Evolutionary conservation across 2,113 vertebrate genomes (phyloP), one percentile per base, ranked within the genome.

Genomic region (Abramis brama): DNA sequence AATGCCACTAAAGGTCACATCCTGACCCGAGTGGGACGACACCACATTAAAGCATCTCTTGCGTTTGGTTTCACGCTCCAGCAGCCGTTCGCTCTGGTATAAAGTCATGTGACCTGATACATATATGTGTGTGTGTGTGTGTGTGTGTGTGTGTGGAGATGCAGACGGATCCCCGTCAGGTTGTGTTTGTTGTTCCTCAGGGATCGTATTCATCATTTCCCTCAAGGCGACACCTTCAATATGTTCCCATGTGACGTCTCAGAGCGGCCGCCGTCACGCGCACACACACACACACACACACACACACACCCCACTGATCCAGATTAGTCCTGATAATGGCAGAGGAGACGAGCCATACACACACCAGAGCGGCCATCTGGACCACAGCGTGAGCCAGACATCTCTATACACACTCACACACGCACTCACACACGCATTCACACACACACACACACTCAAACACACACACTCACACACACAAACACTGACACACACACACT

Each of bases 251-350:
- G 47, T 17, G 77, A 71, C 83, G 79, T n/a, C 15, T 85, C 78
- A 85, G 70, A 82, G 84, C 82, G 78, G 30, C 60, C 55, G n/a
- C 62, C 15, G 59, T 77, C 55, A 71, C n/a, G n/a, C 43, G 10
- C 43, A 43, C 43, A 43, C 43, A 43, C 39, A 33, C 30, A 33
- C 30, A 33, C 30, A 33, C 30, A 43, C 43, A 43, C 39, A 43
- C 43, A 43, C 43, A 43, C 43, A 9, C 83, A 80, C 81, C 86
- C 87, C 55, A 57, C 87, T 78, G 87, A 39, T 70, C 52, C 76
- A 81, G 75, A 90, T 86, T 90, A 88, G 83, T 71, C 66, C 80
- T 73, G 59, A 85, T 87, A 79, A 90, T 84, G 77, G 86, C 45
- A 76, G 50, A 55, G 66, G 30, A 81, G 85, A 30, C 66, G 39